Conservation (phyloP, 2,888 invertebrate genomes). For the Carcina quercana region DNA sequence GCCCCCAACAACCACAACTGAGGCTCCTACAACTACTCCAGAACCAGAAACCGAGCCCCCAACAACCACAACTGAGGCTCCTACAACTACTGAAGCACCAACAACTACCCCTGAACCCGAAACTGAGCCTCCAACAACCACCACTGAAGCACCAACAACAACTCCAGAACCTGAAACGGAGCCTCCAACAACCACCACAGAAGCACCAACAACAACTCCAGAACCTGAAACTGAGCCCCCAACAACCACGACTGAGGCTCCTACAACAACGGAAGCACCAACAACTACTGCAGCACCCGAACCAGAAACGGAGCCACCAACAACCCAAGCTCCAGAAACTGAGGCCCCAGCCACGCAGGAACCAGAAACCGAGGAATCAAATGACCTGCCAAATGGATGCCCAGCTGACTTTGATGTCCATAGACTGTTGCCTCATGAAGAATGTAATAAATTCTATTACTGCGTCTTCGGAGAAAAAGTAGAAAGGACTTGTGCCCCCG, state of each 20-base stretch:
- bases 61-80: slow-evolving; percentile 10
- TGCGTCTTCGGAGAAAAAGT: slow-evolving; percentile 30
- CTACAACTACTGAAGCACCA: slow-evolving; percentile 4
- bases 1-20: slow-evolving; percentile 5
- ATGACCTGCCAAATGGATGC: slow-evolving; percentile 23
- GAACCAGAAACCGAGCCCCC: slow-evolving; percentile 8
- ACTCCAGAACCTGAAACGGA: slow-evolving; percentile 12
- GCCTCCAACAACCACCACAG: slow-evolving; percentile 4
- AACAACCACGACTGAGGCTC: background rate
- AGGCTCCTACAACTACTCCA: slow-evolving; percentile 6
- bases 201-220: slow-evolving; percentile 9
- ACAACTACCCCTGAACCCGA: slow-evolving; percentile 12
- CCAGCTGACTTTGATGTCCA: slow-evolving; percentile 24
- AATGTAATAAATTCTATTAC: slow-evolving; percentile 32
- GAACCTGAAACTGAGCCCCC: slow-evolving; percentile 7
- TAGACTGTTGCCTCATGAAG: slow-evolving; percentile 27
- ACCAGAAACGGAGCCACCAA: background rate
- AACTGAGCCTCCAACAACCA: slow-evolving; percentile 6
- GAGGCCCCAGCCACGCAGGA: background rate
- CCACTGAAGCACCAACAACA: slow-evolving; percentile 8
- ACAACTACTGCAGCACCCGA: background rate
- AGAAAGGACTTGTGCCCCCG: slow-evolving; percentile 20
- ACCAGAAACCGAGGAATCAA: background rate
- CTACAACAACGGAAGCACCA: background rate
- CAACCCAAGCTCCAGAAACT: background rate